Conservation (phyloP, 2,888 invertebrate species). For the Oxycera nigricornis region DNA sequence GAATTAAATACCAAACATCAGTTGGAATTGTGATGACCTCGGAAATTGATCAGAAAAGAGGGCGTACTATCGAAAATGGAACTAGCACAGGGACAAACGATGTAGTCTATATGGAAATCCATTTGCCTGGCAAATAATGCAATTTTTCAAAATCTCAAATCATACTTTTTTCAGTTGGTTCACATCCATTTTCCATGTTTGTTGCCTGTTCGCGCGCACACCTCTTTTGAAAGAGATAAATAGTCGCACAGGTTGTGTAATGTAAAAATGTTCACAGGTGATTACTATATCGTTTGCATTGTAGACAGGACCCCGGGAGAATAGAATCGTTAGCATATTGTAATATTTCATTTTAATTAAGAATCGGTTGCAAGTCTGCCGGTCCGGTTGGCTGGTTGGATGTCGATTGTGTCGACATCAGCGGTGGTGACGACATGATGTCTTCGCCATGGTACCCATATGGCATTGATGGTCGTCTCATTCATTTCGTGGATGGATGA, state of each 20-base stretch:
- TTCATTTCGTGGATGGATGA: constrained; percentile 2
- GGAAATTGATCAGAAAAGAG: neutral
- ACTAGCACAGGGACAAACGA: neutral
- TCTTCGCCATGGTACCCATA: neutral
- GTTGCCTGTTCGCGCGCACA: neutral
- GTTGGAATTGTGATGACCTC: neutral
- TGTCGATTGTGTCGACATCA: too few species aligned
- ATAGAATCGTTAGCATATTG: constrained; percentile 32
- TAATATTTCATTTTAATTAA: constrained; percentile 39
- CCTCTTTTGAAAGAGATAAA: constrained; percentile 2
- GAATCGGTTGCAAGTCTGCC: constrained; percentile 30
- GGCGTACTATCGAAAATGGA: neutral
- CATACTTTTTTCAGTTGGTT: constrained; percentile 1
- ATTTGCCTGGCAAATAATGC: constrained; percentile 9
- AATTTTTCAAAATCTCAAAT: constrained; percentile 32
- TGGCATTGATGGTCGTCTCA: constrained; percentile 3
- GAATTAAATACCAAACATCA: neutral
- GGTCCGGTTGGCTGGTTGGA: neutral
- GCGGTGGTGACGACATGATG: neutral
- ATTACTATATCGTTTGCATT: constrained; percentile 10
- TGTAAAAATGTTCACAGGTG: constrained; percentile 34
- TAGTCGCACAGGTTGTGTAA: neutral
- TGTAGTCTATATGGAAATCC: constrained; percentile 10
- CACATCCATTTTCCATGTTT: neutral
- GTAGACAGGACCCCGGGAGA: neutral